These are phyloP conservation scores for Mactra quadrangularis DNA, from an alignment of 1,140 invertebrate species.

Conservation along the genomic window DNA sequence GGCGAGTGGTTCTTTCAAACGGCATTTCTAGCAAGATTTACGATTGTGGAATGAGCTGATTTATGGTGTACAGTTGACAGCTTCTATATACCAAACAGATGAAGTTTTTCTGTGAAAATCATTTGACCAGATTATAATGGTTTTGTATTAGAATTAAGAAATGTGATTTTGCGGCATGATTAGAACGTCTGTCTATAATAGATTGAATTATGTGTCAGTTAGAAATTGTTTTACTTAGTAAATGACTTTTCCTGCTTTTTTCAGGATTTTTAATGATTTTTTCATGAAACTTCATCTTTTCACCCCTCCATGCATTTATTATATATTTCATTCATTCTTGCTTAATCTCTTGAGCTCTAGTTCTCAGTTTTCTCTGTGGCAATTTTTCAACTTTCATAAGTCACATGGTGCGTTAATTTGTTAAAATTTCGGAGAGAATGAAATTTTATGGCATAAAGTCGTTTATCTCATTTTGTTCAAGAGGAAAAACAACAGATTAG, in stretches of 20 bases:
- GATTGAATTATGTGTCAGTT: not conserved
- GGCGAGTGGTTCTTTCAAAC: not conserved
- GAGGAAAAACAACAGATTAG: not conserved
- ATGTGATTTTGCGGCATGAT: slow-evolving; percentile 16
- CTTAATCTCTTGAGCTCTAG: too few species aligned
- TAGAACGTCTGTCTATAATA: not conserved
- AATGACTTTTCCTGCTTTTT: too few species aligned
- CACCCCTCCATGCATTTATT: too few species aligned
- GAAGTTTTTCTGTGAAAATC: slow-evolving; percentile 22
- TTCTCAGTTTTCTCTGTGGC: too few species aligned
- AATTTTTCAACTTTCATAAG: too few species aligned
- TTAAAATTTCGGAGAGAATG: too few species aligned
- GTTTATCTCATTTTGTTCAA: not conserved
- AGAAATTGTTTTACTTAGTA: not conserved
- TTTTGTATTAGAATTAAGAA: not conserved
- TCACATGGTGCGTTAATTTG: too few species aligned
- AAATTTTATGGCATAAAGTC: too few species aligned
- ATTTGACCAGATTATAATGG: slow-evolving; percentile 54
- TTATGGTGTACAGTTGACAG: slow-evolving; percentile 21
- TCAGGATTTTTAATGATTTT: too few species aligned
- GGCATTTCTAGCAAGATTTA: slow-evolving; percentile 32
- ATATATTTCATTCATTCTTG: too few species aligned
- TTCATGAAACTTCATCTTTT: too few species aligned
- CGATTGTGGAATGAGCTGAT: slow-evolving; percentile 5
- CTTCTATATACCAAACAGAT: slow-evolving; percentile 37